Evolutionary conservation across 2,113 vertebrate genomes (phyloP).

Genomic region (Azemiops feae): DNA sequence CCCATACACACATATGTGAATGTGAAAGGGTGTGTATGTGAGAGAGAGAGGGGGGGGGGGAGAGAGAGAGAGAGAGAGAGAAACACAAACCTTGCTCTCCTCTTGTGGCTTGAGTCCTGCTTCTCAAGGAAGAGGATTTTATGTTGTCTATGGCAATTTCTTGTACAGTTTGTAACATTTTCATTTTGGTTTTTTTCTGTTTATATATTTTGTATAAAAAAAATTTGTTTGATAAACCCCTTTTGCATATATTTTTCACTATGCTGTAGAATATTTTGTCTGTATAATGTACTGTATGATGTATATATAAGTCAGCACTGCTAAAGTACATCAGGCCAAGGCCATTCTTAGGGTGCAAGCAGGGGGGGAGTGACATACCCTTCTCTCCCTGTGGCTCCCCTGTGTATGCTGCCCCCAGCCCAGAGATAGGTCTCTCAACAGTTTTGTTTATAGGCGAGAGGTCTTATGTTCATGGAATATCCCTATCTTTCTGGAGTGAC

Average conservation of each 20-base stretch:
- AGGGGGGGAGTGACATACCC: not conserved
- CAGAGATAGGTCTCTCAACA: not conserved
- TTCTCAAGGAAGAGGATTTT: conserved; percentile 83
- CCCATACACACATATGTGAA: not conserved
- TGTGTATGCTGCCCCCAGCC: not conserved
- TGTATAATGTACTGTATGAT: not conserved
- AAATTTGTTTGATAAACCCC: conserved; percentile 69
- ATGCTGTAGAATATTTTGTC: not conserved
- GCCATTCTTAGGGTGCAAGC: not conserved
- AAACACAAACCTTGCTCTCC: conserved; percentile 54
- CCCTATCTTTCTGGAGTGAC: not conserved
- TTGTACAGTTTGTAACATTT: conserved; percentile 84
- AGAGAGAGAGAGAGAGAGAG: conserved; percentile 50
- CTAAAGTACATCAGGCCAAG: not conserved
- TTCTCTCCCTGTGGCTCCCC: not conserved
- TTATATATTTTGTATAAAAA: conserved; percentile 85
- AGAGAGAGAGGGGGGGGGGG: rapidly evolving
- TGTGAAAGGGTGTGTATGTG: not conserved
- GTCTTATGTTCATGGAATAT: not conserved
- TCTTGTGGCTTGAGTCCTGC: conserved; percentile 71
- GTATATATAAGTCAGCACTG: not conserved
- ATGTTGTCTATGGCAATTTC: conserved; percentile 90
- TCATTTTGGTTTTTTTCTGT: conserved; percentile 54
- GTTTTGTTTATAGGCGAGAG: not conserved
- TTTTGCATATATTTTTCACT: conserved; percentile 83